These are phyloP conservation scores for Hippasteria phrygiana DNA, from an alignment of 53 echinoderm and acorn worm genomes.

Conservation along the genomic window DNA sequence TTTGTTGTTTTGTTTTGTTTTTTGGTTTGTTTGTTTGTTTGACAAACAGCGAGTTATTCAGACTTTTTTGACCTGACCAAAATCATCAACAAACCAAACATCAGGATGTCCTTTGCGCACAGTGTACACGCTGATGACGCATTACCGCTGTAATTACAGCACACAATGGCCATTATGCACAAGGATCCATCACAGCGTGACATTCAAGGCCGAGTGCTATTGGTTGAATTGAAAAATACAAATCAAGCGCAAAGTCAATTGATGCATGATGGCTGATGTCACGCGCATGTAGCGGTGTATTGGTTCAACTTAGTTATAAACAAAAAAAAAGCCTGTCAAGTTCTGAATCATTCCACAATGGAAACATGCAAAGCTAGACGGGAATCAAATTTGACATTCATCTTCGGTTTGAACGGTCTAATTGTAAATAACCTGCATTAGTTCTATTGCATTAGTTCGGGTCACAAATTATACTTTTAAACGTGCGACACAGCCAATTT, in stretches of 20 bases:
- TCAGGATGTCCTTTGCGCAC: not conserved
- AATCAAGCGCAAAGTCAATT: not conserved
- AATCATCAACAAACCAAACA: not conserved
- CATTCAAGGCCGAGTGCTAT: not conserved
- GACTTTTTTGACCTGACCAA: not conserved
- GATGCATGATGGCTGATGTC: not conserved
- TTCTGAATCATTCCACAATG: not conserved
- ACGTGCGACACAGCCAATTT: too few species aligned
- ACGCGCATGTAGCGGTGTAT: not conserved
- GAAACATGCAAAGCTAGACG: not conserved
- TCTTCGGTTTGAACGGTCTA: too few species aligned
- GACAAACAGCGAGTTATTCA: too few species aligned
- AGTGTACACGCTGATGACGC: not conserved
- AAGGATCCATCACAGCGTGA: not conserved
- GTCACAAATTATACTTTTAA: too few species aligned
- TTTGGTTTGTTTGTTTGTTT: too few species aligned
- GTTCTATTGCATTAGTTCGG: too few species aligned
- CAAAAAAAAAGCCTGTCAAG: not conserved
- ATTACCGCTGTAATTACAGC: not conserved
- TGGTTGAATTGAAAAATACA: not conserved
- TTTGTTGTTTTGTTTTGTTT: too few species aligned
- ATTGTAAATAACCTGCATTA: too few species aligned
- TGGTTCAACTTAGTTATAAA: not conserved
- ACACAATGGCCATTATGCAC: constrained; percentile 17
- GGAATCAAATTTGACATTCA: not conserved